phyloP scores from a whole-genome alignment of 1,140 invertebrate species.

The Amyelois transitella region DNA sequence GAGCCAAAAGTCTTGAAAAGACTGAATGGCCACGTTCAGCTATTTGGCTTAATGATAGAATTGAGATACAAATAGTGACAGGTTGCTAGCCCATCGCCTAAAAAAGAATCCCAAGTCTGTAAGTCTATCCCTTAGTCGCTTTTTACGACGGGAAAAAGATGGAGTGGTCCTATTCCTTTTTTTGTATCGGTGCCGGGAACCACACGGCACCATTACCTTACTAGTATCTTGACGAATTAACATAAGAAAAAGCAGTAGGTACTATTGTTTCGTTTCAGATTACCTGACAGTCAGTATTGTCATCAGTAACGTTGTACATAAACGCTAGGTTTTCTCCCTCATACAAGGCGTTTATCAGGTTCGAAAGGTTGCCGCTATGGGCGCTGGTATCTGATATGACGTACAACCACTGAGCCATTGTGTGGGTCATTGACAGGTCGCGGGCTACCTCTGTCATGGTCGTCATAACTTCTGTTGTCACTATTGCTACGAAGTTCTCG shows the following conservation, averaged over 20 bases:
- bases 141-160: no score
- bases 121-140: no score
- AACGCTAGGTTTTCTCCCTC: slow-evolving; percentile 91
- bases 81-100: no score
- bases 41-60: no score
- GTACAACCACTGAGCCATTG: slow-evolving; percentile 86
- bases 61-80: no score
- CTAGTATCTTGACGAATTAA: no score
- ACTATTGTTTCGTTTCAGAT: neutral
- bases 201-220: neutral
- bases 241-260: neutral
- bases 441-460: slow-evolving; percentile 81
- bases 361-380: slow-evolving; percentile 66
- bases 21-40: no score
- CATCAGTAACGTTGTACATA: slow-evolving; percentile 80
- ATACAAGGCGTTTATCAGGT: slow-evolving; percentile 75
- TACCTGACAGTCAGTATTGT: slow-evolving; percentile 73
- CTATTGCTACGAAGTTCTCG: slow-evolving; percentile 72
- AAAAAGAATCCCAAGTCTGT: no score
- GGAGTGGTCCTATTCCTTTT: no score
- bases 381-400: slow-evolving; percentile 78
- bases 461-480: slow-evolving; percentile 66
- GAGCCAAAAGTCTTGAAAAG: no score
- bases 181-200: no score
- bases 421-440: slow-evolving; percentile 78